These are phyloP conservation scores for Drosophila quasianomalipes DNA, from an alignment of 2,888 invertebrate species.

Conservation along the genomic window DNA sequence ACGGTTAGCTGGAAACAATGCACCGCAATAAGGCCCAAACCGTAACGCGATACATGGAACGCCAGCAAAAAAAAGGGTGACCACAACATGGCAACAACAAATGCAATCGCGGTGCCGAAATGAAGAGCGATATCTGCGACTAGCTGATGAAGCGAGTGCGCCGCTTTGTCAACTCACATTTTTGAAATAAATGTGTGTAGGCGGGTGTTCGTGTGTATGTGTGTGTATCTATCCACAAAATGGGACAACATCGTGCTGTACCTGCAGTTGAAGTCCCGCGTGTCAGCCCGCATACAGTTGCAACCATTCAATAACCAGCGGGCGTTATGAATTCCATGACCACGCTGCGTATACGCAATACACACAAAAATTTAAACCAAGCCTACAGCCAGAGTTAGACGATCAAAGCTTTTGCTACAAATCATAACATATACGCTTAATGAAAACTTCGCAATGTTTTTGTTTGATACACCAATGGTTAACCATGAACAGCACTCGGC, in stretches of 20 bases:
- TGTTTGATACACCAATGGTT: neutral
- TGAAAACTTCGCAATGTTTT: constrained; percentile 1
- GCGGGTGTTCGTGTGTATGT: neutral
- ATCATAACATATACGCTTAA: constrained; percentile 14
- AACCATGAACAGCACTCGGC: neutral
- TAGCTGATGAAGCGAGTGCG: constrained; percentile 53
- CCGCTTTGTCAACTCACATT: constrained; percentile 33
- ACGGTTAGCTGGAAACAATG: constrained; percentile 61
- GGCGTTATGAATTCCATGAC: constrained; percentile 18
- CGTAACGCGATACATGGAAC: constrained; percentile 34
- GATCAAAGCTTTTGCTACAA: neutral
- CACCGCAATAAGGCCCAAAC: constrained; percentile 55
- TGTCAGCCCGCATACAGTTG: constrained; percentile 3
- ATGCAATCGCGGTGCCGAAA: constrained; percentile 43
- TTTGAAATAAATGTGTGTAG: constrained; percentile 12
- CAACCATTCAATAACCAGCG: constrained; percentile 42
- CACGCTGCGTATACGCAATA: constrained; percentile 28
- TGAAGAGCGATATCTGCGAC: constrained; percentile 48
- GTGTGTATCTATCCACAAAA: constrained; percentile 5
- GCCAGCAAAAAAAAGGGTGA: constrained; percentile 2
- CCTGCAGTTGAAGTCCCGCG: constrained; percentile 11
- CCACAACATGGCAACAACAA: constrained; percentile 12
- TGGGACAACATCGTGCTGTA: constrained; percentile 8
- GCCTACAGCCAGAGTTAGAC: neutral
- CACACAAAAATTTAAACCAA: neutral